A percentile compares a stretch with the other conserved stretches of the same genome.
Evolutionary conservation across 1,140 invertebrate genomes (phyloP).

Genomic region (Elymnias hypermnestra): DNA sequence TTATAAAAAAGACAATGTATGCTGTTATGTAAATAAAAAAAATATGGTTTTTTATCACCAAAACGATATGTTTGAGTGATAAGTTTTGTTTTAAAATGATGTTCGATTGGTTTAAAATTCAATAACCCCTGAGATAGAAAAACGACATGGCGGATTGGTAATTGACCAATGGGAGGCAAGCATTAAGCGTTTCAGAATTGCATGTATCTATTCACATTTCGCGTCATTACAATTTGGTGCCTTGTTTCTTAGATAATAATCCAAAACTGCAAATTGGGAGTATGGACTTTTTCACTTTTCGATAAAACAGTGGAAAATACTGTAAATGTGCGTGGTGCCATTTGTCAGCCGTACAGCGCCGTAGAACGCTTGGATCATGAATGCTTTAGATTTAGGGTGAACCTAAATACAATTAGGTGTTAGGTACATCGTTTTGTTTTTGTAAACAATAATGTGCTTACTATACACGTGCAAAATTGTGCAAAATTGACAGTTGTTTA

Average conservation of each 20-base stretch:
- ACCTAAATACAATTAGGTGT: constrained; percentile 62
- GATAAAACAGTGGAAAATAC: constrained; percentile 19
- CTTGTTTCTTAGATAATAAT: constrained; percentile 67
- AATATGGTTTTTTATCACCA: constrained; percentile 14
- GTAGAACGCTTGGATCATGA: constrained; percentile 54
- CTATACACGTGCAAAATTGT: constrained; percentile 76
- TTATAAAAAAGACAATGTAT: constrained; percentile 11
- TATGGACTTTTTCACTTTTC: constrained; percentile 29
- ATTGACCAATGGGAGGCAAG: constrained; percentile 78
- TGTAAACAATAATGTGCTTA: constrained; percentile 76
- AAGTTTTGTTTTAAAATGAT: constrained; percentile 15
- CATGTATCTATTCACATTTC: constrained; percentile 74
- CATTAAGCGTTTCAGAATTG: constrained; percentile 77
- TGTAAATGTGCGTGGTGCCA: constrained; percentile 37
- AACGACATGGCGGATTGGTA: constrained; percentile 79
- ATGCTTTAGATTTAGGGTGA: constrained; percentile 70
- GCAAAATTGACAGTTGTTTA: constrained; percentile 71
- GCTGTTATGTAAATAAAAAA: constrained; percentile 6
- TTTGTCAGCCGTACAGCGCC: constrained; percentile 34
- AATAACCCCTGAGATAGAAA: constrained; percentile 59
- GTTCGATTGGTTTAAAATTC: constrained; percentile 42
- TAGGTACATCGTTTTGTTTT: constrained; percentile 74
- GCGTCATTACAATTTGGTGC: constrained; percentile 79
- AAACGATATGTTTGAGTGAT: constrained; percentile 7
- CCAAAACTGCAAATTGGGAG: constrained; percentile 40